These are phyloP conservation scores for Thalassoma bifasciatum DNA, from an alignment of 2,113 vertebrate genomes.

Conservation along the genomic window DNA sequence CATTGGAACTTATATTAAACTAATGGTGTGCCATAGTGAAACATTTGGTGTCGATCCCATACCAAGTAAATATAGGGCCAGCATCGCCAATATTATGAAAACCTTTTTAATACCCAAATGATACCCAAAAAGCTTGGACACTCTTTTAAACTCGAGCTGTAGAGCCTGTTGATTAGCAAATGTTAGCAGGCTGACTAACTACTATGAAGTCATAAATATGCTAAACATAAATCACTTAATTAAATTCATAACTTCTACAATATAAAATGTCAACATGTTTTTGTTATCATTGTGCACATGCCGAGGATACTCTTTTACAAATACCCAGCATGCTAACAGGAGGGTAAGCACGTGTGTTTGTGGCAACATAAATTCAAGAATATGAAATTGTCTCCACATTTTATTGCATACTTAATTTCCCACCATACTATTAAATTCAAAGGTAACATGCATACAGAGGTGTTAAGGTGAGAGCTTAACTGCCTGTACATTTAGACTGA, in stretches of 20 bases:
- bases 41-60: too few relatives aligned
- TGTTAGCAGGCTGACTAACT: background rate
- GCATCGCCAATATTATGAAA: too few relatives aligned
- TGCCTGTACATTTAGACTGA: background rate
- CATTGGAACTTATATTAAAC: too few relatives aligned
- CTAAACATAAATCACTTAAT: background rate
- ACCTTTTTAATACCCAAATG: too few relatives aligned
- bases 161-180: background rate
- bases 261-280: background rate
- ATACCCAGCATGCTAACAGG: background rate
- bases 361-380: background rate
- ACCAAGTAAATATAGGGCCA: too few relatives aligned
- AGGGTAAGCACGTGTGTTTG: too few relatives aligned
- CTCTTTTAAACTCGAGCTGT: background rate
- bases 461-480: background rate
- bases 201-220: background rate
- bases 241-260: background rate
- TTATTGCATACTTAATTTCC: too few relatives aligned
- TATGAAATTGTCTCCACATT: too few relatives aligned
- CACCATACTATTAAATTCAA: background rate
- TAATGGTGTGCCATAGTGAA: too few relatives aligned
- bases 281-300: background rate
- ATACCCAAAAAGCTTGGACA: background rate
- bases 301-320: background rate
- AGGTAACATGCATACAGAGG: background rate